Base-by-base conservation (phyloP, 2,797 vertebrate species). In the Leptatherina wallacei region DNA sequence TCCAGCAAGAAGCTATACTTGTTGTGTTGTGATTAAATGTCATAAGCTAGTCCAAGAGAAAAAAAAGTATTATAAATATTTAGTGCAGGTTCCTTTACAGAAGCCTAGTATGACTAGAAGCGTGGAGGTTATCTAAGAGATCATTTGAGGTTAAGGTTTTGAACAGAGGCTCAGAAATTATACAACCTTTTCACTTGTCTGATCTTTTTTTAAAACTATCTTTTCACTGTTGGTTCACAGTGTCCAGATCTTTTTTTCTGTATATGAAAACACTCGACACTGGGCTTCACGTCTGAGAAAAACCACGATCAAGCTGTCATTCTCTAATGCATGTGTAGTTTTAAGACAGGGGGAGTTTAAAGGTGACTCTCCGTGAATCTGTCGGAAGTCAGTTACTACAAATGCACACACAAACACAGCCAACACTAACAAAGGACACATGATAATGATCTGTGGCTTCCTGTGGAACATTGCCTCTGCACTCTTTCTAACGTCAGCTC, bases 401-500 rank as follows among this genome's bases (percentile, higher is more conserved):
- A 29, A 54, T 27, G 4, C 52, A 18, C 16, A 27, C 38, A 49
- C 40, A 30, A 11, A 52, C 66, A 54, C 47, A 35, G 27, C 66
- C 0, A 4, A 55, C 32, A 80, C 77, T 83, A 68, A 80, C 22
- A 75, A 72, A 71, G 75, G 81, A 88, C 74, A 77, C 33, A 44
- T 63, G 65, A 29, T 56, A 42, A 67, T 73, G 60, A 68, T 32
- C 36, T 72, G 84, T 20, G 73, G 82, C 71, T 89, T 90, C 87
- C 86, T 86, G 86, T 88, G 80, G 86, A 76, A 87, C 77, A 73
- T 47, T 54, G 22, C 44, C 8, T 57, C 33, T 66, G 54, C 62
- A 44, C 4, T 59, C 57, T 71, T 61, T 68, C 30, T 6, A n/a
- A 40, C 69, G 52, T 58, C 24, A 32, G 35, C 62, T 60, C 36